Evolutionary conservation across 2,797 vertebrate genomes (phyloP).

Genomic region (Diceros bicornis): DNA sequence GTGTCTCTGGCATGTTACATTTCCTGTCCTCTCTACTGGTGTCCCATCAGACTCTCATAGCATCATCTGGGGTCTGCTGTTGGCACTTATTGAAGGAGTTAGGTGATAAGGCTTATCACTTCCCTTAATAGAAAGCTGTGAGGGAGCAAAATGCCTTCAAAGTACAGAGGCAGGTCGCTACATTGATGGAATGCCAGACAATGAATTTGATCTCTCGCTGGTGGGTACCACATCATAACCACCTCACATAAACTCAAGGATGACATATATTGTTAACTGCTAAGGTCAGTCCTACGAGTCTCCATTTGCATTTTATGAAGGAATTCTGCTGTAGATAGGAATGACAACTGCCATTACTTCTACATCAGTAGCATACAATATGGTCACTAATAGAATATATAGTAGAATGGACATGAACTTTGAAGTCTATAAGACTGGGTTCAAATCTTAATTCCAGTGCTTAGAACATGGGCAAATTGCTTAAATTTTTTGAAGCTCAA

Average conservation of each 20-base stretch:
- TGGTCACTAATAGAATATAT: neutral
- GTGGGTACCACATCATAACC: neutral
- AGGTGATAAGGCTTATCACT: neutral
- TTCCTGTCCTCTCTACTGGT: neutral
- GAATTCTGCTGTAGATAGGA: neutral
- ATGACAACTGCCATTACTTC: neutral
- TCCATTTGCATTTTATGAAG: conserved; percentile 13
- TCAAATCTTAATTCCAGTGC: neutral
- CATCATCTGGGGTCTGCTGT: neutral
- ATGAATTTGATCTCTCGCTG: neutral
- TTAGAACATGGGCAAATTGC: neutral
- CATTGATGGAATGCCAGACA: neutral
- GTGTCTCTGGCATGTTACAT: neutral
- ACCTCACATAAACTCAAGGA: neutral
- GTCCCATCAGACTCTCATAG: neutral
- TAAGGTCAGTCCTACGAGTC: neutral
- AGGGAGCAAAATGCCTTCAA: neutral
- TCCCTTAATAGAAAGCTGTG: neutral
- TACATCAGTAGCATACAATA: neutral
- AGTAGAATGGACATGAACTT: neutral
- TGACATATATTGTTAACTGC: neutral
- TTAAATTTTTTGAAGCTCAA: neutral
- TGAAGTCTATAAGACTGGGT: neutral
- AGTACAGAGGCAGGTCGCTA: neutral
- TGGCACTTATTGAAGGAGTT: neutral